These are phyloP conservation scores for Drosophila antonietae DNA, from an alignment of 2,888 invertebrate genomes.

Conservation along the genomic window DNA sequence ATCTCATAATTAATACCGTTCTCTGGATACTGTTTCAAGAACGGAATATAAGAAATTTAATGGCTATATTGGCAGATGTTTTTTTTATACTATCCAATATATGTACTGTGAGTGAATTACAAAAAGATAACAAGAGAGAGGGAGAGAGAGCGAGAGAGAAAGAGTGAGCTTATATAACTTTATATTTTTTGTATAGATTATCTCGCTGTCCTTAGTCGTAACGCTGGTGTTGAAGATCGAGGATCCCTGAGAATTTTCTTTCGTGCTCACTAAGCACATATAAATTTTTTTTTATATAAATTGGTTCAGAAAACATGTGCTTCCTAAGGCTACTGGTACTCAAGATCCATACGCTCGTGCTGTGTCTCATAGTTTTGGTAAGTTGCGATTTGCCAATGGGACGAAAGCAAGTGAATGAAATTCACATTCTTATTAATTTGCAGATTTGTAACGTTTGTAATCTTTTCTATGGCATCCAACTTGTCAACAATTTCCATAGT, in stretches of 20 bases:
- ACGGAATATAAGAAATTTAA: neutral
- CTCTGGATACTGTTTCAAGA: neutral
- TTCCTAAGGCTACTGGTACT: slow-evolving; percentile 16
- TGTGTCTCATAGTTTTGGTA: slow-evolving; percentile 18
- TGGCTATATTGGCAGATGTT: neutral
- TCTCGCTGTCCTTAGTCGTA: neutral
- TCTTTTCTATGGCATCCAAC: neutral
- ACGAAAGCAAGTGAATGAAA: neutral
- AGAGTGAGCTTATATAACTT: neutral
- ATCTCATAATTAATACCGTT: neutral
- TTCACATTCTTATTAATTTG: neutral
- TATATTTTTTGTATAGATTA: neutral
- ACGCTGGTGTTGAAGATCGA: neutral
- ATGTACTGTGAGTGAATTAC: neutral
- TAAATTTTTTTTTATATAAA: neutral
- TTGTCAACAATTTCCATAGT: neutral
- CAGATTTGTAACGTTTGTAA: slow-evolving; percentile 27
- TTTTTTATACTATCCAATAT: neutral
- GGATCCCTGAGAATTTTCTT: neutral
- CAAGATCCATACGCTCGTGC: neutral
- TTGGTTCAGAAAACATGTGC: slow-evolving; percentile 27
- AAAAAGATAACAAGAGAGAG: no score
- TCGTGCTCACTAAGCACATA: neutral
- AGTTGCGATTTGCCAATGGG: neutral
- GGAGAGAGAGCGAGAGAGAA: neutral